Percentiles rank a stretch among this genome's conserved stretches.
These are phyloP conservation scores for Petrocephalus microphthalmus DNA, from an alignment of 2,113 vertebrate species.

Conservation along the genomic window DNA sequence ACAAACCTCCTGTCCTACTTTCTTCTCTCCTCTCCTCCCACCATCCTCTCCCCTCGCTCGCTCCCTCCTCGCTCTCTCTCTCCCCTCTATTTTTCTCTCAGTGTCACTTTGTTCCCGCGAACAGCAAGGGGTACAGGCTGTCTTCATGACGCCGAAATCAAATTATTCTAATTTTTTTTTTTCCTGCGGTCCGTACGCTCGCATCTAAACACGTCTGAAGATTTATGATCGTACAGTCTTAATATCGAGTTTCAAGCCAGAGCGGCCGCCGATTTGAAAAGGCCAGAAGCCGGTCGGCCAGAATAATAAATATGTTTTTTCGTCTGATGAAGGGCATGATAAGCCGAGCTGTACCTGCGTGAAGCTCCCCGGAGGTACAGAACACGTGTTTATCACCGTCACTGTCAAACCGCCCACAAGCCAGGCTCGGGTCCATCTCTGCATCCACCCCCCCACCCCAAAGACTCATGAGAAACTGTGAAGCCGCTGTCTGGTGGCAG, in stretches of 20 bases:
- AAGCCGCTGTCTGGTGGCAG: not conserved
- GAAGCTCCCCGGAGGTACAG: not conserved
- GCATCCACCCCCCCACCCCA: not conserved
- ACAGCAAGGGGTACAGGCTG: conserved; percentile 22
- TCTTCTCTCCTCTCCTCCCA: conserved; percentile 42
- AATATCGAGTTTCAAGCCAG: conserved; percentile 11
- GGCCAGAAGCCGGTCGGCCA: not conserved
- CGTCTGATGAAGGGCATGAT: not conserved
- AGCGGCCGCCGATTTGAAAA: not conserved
- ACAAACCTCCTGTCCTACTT: conserved; percentile 52
- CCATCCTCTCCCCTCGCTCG: conserved; percentile 21
- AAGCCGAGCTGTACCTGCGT: not conserved
- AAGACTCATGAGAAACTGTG: not conserved
- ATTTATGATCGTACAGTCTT: conserved; percentile 16
- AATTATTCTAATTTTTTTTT: conserved; percentile 15
- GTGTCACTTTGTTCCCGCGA: conserved; percentile 24
- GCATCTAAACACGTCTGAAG: conserved; percentile 28
- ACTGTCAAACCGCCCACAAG: not conserved
- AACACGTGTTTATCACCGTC: not conserved
- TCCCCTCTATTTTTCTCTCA: conserved; percentile 18
- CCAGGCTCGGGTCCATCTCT: not conserved
- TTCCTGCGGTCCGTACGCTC: conserved; percentile 15
- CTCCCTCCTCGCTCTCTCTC: conserved; percentile 23
- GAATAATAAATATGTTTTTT: not conserved
- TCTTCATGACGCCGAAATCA: conserved; percentile 27